Base-by-base conservation (phyloP, 2,888 invertebrate genomes). In the Harpagoxenus sublaevis region DNA sequence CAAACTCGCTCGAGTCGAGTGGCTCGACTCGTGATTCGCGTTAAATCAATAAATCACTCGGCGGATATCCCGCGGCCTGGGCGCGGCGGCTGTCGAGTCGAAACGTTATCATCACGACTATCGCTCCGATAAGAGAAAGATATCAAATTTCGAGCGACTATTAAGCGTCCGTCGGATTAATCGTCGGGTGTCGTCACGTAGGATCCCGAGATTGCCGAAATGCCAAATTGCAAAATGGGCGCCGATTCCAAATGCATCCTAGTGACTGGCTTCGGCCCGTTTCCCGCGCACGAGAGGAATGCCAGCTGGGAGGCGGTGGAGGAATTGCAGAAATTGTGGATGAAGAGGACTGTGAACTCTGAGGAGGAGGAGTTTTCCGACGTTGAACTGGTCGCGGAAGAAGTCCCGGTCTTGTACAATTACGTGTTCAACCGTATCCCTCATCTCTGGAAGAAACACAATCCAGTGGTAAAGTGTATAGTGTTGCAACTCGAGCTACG, bases 251-350 rank as follows among this genome's bases (percentile, higher is more conserved):
- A 85, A 8, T 18, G 81, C 0, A 77, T 97, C 62, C 91, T 97
- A 45, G 96, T 97, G 18, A 97, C 97, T 87, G 98, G 98, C 8
- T 98, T 98, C 95, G 98, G 98, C 0, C 98, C 98, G 0, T 98
- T 98, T 95, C 94, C 96, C 9, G 95, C 95, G 57, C 97, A 98
- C 92, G 95, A 95, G 39, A 95, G 97, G 12, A 98, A 98, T 94
- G 97, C 98, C 0, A 98, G 98, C 93, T 98, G 98, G 98, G 97
- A 97, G 94, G 97, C 97, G 5, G 98, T 98, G 0, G 97, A 97
- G 93, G 93, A 96, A 79, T 95, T 97, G 90, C 95, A 96, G 71
- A 95, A 96, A 87, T 94, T 95, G 57, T 89, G 88, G 23, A 23
- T 23, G 23, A 23, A 23, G 18, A 5, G n/a, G n/a, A n/a, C n/a